These are phyloP conservation scores for Andricus curvator DNA, from an alignment of 2,888 invertebrate genomes.

Conservation along the genomic window DNA sequence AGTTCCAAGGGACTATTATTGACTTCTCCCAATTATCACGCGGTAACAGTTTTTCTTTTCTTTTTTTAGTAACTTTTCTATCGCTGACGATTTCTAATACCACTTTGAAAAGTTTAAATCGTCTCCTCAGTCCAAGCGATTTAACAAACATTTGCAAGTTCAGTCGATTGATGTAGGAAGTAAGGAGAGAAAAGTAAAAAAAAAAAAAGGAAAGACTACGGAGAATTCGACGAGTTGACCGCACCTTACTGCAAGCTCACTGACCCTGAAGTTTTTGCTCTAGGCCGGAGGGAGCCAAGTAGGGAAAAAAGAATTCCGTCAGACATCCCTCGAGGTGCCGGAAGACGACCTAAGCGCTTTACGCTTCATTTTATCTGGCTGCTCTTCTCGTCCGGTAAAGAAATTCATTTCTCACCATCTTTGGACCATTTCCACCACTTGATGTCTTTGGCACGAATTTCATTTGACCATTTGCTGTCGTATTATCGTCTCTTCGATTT, in stretches of 20 bases:
- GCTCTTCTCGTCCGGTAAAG: neutral
- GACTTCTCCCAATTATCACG: too few relatives aligned
- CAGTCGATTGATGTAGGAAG: neutral
- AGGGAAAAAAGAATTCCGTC: neutral
- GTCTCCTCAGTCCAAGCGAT: neutral
- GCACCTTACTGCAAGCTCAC: slow-evolving; percentile 16
- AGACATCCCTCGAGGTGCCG: slow-evolving; percentile 25
- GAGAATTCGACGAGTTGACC: neutral
- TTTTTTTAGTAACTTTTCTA: neutral
- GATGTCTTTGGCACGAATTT: neutral
- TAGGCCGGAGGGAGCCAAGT: neutral
- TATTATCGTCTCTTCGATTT: neutral
- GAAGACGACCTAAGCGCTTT: neutral
- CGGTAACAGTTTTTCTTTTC: neutral
- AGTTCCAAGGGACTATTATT: too few relatives aligned
- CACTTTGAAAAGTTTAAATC: neutral
- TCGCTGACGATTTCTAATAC: neutral
- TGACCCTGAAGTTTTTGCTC: slow-evolving; percentile 7
- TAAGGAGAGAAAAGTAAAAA: neutral
- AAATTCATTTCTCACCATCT: neutral
- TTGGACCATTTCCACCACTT: neutral
- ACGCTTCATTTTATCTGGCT: neutral
- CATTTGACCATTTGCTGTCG: slow-evolving; percentile 7
- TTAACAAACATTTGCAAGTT: slow-evolving; percentile 5
- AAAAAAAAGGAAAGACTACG: neutral